phyloP scores from a whole-genome alignment of 92 coral and sea anemone genomes.

The Micromussa lordhowensis region DNA sequence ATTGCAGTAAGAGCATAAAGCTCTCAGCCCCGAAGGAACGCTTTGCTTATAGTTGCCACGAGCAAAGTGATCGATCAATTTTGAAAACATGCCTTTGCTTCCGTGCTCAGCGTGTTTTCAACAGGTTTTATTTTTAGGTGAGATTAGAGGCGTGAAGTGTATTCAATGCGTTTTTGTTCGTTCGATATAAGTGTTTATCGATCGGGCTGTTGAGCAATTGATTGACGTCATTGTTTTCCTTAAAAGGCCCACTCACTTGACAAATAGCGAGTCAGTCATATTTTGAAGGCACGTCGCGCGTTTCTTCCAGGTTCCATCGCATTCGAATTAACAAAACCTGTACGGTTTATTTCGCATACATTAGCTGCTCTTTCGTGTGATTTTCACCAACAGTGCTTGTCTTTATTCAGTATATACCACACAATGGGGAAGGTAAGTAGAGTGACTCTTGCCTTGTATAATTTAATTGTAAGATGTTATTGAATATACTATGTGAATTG shows the following conservation, averaged over 20 bases:
- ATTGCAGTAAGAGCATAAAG: neutral
- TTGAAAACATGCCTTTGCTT: slow-evolving; percentile 4
- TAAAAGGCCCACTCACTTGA: neutral
- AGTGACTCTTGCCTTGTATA: neutral
- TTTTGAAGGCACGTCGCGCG: slow-evolving; percentile 19
- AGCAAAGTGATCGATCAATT: neutral
- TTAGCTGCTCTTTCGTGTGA: neutral
- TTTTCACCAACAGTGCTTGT: neutral
- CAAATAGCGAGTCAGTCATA: neutral
- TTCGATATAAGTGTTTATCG: neutral
- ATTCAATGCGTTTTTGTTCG: neutral
- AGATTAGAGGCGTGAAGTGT: slow-evolving; percentile 1
- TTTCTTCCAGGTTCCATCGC: neutral
- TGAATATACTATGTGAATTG: neutral
- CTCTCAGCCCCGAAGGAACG: neutral
- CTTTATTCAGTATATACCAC: neutral
- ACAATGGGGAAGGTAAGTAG: slow-evolving; percentile 24
- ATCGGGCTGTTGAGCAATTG: neutral
- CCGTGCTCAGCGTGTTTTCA: slow-evolving; percentile 9
- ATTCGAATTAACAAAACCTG: neutral
- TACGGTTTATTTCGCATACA: neutral
- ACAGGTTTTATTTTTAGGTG: slow-evolving; percentile 8
- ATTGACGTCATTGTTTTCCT: slow-evolving; percentile 21
- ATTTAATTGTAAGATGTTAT: neutral
- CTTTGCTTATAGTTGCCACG: too few relatives aligned